Conservation (phyloP, 2,113 vertebrate genomes). For the Crotophaga sulcirostris region DNA sequence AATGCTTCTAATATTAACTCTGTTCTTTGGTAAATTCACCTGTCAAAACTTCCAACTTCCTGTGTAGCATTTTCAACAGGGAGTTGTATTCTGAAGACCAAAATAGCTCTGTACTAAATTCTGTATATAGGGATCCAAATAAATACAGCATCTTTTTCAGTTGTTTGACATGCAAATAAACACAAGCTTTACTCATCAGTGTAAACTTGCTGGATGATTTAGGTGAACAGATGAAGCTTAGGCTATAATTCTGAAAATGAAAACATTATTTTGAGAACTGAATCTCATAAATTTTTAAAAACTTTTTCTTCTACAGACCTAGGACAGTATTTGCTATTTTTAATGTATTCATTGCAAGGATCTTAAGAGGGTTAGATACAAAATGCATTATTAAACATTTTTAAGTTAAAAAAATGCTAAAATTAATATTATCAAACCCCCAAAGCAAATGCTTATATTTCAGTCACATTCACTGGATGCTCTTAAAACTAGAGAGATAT, state of each 20-base stretch:
- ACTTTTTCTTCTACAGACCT: not conserved
- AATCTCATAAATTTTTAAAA: not conserved
- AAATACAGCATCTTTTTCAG: not conserved
- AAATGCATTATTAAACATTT: not conserved
- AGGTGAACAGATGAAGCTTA: not conserved
- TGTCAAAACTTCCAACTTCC: not conserved
- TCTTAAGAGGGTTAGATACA: not conserved
- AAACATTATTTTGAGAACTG: not conserved
- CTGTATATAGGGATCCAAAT: not conserved
- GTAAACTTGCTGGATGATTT: not conserved
- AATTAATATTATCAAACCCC: not conserved
- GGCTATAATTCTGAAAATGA: not conserved
- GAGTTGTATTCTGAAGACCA: not conserved
- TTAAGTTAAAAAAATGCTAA: not conserved
- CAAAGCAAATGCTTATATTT: not conserved
- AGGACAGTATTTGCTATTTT: not conserved
- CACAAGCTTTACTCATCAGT: not conserved
- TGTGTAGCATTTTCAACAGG: not conserved
- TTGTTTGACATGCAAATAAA: slow-evolving; percentile 17
- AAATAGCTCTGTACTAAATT: not conserved
- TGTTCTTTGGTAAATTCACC: not conserved
- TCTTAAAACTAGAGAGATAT: not conserved
- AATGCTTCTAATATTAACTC: not conserved
- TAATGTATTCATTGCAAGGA: not conserved
- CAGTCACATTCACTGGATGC: not conserved